Evolutionary conservation across 2,113 vertebrate genomes (phyloP).

Genomic region (Mustelus asterias): DNA sequence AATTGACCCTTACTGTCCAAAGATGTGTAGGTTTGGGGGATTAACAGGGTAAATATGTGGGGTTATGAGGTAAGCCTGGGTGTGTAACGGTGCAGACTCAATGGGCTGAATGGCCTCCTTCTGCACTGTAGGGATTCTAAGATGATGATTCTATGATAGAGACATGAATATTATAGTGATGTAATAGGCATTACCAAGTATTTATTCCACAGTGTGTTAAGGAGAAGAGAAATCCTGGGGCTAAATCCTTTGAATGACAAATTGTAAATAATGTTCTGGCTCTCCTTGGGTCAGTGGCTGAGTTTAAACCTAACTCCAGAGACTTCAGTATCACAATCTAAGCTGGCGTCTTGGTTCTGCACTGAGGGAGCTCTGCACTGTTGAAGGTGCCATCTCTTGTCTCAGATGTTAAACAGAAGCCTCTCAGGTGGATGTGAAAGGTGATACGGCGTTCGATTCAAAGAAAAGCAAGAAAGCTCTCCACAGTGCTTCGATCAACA

Average conservation of each 20-base stretch:
- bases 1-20: no score
- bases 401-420: neutral
- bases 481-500: neutral
- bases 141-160: neutral
- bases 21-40: no score
- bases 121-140: no score
- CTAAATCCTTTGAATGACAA: neutral
- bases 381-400: neutral
- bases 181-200: no score
- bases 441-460: neutral
- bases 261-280: neutral
- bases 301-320: neutral
- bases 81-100: no score
- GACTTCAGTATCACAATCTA: neutral
- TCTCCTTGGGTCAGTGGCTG: neutral
- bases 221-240: neutral
- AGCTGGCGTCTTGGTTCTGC: neutral
- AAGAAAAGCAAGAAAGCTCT: neutral
- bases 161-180: neutral
- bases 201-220: neutral
- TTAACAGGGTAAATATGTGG: no score
- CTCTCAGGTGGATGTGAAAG: neutral
- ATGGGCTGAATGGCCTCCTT: no score
- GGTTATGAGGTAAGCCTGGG: no score
- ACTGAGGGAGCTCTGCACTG: neutral